These are phyloP conservation scores for Ectemnius cavifrons DNA, from an alignment of 2,888 invertebrate genomes.

Conservation along the genomic window DNA sequence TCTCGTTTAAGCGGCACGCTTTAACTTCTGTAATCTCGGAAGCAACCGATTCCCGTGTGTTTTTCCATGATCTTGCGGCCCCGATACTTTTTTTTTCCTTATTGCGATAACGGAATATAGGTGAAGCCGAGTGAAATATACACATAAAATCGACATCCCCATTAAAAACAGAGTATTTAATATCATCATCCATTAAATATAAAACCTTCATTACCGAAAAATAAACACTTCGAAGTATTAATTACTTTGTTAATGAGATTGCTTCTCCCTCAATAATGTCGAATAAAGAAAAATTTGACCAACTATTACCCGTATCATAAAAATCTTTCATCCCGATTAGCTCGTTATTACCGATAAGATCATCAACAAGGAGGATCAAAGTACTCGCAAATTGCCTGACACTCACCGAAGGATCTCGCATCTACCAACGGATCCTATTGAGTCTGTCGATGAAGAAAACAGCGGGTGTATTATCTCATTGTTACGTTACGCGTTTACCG, in stretches of 20 bases:
- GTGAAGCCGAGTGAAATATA: background rate
- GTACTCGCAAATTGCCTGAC: background rate
- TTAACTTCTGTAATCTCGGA: constrained; percentile 7
- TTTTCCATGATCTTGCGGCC: background rate
- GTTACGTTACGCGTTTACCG: background rate
- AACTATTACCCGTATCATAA: too few species aligned
- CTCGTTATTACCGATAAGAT: constrained; percentile 3
- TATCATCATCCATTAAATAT: background rate
- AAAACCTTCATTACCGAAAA: background rate
- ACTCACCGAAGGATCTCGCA: too few species aligned
- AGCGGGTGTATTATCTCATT: background rate
- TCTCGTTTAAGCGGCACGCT: too few species aligned
- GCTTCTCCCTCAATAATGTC: background rate
- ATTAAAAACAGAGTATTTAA: background rate
- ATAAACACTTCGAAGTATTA: too few species aligned
- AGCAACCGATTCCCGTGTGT: background rate
- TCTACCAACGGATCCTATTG: background rate
- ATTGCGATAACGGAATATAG: background rate
- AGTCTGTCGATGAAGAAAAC: background rate
- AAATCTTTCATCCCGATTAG: background rate
- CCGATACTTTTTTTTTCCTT: background rate
- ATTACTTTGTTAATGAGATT: too few species aligned
- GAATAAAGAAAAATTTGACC: background rate
- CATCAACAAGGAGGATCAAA: background rate
- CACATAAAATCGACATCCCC: background rate